Percentiles rank a stretch among this genome's conserved stretches.
phyloP scores from a whole-genome alignment of 2,113 vertebrate species.

The Tricholaema leucomelas region DNA sequence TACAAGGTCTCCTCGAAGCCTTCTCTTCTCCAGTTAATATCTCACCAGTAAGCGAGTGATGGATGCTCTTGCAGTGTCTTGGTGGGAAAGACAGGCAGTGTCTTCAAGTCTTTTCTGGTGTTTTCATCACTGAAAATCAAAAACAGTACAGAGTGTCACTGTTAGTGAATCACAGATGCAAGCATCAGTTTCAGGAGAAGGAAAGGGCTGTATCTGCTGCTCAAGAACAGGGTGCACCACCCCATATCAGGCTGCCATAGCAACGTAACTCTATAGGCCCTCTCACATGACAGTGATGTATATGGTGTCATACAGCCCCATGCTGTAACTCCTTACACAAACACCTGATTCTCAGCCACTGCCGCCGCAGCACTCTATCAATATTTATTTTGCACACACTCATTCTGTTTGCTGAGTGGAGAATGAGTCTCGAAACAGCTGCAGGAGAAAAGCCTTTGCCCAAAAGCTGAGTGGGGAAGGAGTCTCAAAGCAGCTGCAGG shows the following conservation, averaged over 20 bases:
- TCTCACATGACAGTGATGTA: constrained; percentile 52
- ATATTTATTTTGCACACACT: constrained; percentile 19
- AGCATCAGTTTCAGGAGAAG: neutral
- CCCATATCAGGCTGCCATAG: neutral
- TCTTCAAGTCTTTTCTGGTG: constrained; percentile 87
- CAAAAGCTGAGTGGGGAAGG: too few relatives aligned
- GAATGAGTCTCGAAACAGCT: neutral
- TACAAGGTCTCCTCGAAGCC: too few relatives aligned
- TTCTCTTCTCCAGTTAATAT: neutral
- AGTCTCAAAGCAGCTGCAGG: too few relatives aligned
- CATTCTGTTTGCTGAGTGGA: neutral
- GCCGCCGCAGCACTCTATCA: neutral
- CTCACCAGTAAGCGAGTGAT: constrained; percentile 94
- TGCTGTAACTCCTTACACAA: neutral
- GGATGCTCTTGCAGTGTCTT: constrained; percentile 93
- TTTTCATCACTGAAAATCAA: constrained; percentile 82
- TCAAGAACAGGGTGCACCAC: neutral
- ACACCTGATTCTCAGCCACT: neutral
- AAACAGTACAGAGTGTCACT: neutral
- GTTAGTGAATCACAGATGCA: neutral
- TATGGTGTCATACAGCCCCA: neutral
- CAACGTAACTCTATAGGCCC: constrained; percentile 38
- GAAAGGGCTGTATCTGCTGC: neutral
- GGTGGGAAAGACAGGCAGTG: constrained; percentile 88
- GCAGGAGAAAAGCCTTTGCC: neutral